Conservation (phyloP, 2,797 vertebrate species). For the Moxostoma hubbsi region DNA sequence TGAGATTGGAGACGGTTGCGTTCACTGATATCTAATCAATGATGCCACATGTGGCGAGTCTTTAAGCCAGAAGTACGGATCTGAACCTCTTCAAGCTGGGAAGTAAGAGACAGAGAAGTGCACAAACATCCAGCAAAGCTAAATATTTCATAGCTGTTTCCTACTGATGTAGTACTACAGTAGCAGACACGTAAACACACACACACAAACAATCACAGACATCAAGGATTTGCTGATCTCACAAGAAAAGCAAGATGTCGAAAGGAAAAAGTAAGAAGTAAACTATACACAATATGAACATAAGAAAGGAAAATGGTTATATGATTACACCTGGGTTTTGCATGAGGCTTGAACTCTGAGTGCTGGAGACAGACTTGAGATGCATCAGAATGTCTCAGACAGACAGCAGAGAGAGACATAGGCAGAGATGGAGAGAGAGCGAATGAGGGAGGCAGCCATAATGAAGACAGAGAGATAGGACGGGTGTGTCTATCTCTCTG, state of each 20-base stretch:
- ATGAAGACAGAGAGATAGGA: constrained; percentile 56
- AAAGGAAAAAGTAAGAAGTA: background rate
- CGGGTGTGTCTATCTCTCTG: constrained; percentile 52
- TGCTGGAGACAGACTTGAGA: constrained; percentile 28
- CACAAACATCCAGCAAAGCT: background rate
- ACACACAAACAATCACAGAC: background rate
- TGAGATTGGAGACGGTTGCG: constrained; percentile 46
- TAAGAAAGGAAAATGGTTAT: background rate
- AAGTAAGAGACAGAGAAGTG: background rate
- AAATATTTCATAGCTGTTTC: constrained; percentile 28
- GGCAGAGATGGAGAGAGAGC: constrained; percentile 12
- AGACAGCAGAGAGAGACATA: constrained; percentile 6
- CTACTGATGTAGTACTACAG: background rate
- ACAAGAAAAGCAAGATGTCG: background rate
- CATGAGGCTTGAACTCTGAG: too few relatives aligned
- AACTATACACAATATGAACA: constrained; percentile 25
- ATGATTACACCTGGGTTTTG: too few relatives aligned
- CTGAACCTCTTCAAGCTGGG: background rate
- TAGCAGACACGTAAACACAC: constrained; percentile 4
- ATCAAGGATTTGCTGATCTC: constrained; percentile 13
- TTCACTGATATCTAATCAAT: constrained; percentile 56
- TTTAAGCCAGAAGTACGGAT: background rate
- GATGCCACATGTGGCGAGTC: constrained; percentile 2
- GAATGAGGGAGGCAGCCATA: constrained; percentile 47
- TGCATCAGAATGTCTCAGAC: constrained; percentile 26